Conservation (phyloP, 2,888 invertebrate genomes). For the Autographa pulchrina region DNA sequence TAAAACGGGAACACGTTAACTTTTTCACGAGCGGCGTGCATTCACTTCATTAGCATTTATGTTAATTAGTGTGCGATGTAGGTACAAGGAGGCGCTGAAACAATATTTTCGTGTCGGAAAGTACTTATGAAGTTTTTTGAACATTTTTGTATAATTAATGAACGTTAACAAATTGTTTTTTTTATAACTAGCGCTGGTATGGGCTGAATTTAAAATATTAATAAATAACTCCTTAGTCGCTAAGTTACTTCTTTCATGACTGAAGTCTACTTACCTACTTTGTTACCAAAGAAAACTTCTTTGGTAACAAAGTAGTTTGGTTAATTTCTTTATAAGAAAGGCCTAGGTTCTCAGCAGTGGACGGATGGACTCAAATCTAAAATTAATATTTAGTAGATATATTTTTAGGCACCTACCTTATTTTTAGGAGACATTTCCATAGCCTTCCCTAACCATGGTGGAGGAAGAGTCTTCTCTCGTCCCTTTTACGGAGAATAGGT, state of each 20-base stretch:
- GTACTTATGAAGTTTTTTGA: conserved; percentile 18
- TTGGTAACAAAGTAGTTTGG: no score
- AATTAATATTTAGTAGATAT: no score
- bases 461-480: no score
- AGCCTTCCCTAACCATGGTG: no score
- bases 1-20: conserved; percentile 33
- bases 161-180: conserved; percentile 27
- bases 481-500: no score
- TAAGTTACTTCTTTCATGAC: background rate
- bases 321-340: no score
- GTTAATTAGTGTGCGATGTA: conserved; percentile 25
- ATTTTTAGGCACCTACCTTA: no score
- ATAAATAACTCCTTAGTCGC: background rate
- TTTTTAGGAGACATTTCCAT: no score
- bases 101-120: conserved; percentile 31
- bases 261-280: background rate
- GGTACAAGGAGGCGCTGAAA: conserved; percentile 26
- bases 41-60: conserved; percentile 35
- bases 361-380: no score
- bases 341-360: no score
- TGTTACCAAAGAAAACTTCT: no score
- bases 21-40: conserved; percentile 22
- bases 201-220: conserved; percentile 12
- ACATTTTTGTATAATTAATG: conserved; percentile 24
- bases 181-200: conserved; percentile 12